Conservation (phyloP, 2,113 vertebrate genomes). For the Saccopteryx leptura region DNA sequence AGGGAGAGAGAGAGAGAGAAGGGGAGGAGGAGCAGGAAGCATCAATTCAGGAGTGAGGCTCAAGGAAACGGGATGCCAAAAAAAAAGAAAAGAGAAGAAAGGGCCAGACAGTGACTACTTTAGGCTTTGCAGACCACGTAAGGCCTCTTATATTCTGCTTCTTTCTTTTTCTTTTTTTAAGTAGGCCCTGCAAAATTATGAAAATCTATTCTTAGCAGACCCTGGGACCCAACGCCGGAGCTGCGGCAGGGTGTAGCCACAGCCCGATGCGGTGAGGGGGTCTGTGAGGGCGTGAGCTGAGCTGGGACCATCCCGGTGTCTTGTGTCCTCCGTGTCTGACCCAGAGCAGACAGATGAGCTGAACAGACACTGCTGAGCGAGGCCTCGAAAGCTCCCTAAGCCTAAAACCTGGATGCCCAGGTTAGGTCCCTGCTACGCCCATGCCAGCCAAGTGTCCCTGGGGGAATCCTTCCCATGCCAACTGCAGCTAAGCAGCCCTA, state of each 20-base stretch:
- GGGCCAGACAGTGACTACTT: not conserved
- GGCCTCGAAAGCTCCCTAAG: too few species aligned
- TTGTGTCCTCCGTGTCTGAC: not conserved
- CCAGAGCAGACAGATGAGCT: not conserved
- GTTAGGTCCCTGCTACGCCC: not conserved
- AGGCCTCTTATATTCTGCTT: not conserved
- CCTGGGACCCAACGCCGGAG: accelerated
- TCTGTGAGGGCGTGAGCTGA: too few species aligned
- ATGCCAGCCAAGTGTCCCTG: not conserved
- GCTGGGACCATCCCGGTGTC: too few species aligned
- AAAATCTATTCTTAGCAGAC: not conserved
- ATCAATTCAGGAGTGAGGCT: not conserved
- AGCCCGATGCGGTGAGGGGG: not conserved
- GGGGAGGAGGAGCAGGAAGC: too few species aligned
- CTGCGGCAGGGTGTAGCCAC: accelerated
- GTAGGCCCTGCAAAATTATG: not conserved
- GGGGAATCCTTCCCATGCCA: not conserved
- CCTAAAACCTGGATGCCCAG: not conserved
- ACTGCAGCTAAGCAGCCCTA: not conserved
- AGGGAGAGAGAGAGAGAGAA: too few species aligned
- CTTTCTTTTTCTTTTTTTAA: not conserved
- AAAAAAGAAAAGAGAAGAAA: too few species aligned
- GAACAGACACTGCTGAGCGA: too few species aligned
- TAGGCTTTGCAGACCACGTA: not conserved
- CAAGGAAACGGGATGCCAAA: not conserved